A percentile compares a stretch with the other conserved stretches of the same genome.
Evolutionary conservation across 2,797 vertebrate genomes (phyloP).

Genomic region (Pangasius djambal): DNA sequence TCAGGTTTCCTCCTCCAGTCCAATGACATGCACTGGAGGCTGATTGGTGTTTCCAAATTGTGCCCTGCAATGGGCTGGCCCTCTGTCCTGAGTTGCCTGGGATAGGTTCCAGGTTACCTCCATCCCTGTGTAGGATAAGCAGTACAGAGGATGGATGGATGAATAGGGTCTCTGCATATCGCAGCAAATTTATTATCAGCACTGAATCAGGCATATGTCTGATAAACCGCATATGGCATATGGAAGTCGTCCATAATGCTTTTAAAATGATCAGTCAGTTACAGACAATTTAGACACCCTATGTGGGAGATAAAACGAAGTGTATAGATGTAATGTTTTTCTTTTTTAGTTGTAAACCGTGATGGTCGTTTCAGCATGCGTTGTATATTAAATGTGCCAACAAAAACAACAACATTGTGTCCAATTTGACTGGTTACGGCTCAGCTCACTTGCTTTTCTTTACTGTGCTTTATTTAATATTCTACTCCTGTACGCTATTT

Average conservation of each 20-base stretch:
- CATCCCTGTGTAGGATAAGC: too few relatives aligned
- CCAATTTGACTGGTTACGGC: background rate
- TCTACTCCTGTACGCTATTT: background rate
- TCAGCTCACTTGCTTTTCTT: background rate
- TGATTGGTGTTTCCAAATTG: too few relatives aligned
- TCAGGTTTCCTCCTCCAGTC: too few relatives aligned
- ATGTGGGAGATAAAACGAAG: background rate
- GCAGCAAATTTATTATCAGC: background rate
- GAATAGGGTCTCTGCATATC: background rate
- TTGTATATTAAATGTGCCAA: background rate
- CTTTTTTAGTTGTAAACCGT: background rate
- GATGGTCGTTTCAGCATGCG: background rate
- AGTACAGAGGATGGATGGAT: too few relatives aligned
- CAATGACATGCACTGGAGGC: too few relatives aligned
- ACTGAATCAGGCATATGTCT: background rate
- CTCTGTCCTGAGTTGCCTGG: too few relatives aligned
- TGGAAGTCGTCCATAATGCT: background rate
- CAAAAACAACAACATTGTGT: background rate
- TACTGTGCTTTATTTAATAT: conserved; percentile 11
- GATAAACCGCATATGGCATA: background rate
- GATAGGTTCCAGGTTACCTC: too few relatives aligned
- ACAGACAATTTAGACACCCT: background rate
- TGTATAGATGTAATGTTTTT: background rate
- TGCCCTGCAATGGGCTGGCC: too few relatives aligned
- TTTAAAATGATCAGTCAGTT: background rate